Conservation (phyloP, 2,113 vertebrate genomes). For the Phoxinus phoxinus region DNA sequence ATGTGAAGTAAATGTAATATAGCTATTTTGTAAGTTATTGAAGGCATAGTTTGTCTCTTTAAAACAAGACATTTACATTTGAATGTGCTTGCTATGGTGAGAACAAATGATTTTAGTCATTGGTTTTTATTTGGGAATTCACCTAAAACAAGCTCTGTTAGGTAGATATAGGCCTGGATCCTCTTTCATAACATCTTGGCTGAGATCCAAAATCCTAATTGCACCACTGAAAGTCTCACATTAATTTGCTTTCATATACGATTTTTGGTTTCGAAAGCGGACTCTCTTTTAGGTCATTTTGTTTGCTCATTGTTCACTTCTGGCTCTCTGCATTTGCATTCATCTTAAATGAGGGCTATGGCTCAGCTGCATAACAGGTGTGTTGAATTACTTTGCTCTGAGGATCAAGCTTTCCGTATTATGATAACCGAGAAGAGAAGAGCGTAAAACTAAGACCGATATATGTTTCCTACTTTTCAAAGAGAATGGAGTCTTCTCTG, state of each 20-base stretch:
- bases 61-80: not conserved
- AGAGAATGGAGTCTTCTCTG: not conserved
- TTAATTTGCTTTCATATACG: not conserved
- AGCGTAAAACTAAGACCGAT: not conserved
- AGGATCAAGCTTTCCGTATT: conserved; percentile 12
- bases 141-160: not conserved
- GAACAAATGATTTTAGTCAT: not conserved
- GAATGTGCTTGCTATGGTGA: not conserved
- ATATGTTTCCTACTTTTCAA: not conserved
- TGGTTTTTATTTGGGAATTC: not conserved
- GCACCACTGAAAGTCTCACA: not conserved
- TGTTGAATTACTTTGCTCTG: conserved; percentile 12
- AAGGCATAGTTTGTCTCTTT: not conserved
- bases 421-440: not conserved
- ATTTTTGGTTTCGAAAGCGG: not conserved
- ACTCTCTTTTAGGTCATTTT: conserved; percentile 1
- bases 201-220: not conserved
- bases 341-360: not conserved
- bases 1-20: not conserved
- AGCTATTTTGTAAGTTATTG: not conserved
- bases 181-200: not conserved
- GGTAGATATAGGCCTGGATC: not conserved
- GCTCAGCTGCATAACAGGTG: conserved; percentile 23
- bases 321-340: not conserved
- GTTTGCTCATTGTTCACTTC: not conserved